Base-by-base conservation (phyloP, 2,888 invertebrate species). In the Busseola fusca region DNA sequence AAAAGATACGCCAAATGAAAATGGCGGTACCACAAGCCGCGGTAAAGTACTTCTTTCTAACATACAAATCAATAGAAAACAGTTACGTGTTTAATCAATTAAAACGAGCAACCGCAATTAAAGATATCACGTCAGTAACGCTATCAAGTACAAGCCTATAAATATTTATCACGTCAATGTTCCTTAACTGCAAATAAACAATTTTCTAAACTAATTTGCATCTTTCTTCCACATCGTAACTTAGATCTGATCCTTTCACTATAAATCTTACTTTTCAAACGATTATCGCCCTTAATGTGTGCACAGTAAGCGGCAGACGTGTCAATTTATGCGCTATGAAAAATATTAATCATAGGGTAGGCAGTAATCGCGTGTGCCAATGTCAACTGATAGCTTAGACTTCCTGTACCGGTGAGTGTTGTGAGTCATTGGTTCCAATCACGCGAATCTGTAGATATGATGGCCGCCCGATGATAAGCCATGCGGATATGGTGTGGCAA, bases 161-260 rank as follows among this genome's bases (percentile, higher is more conserved):
- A 76, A 81, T 78, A 81, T 76, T 78, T 52, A 83, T 74, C 71
- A 56, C 50, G 63, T 76, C 77, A 71, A 69, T 69, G 66, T 71
- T 83, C 66, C 62, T 69, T 76, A 65, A 75, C 63, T 64, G 80
- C 75, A 74, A 80, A 82, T 82, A 80, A 80, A 86, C 80, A 77
- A 78, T 84, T 84, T 85, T 86, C 86, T 81, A 83, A 86, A 85
- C 83, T 81, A 83, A 89, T 90, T 90, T 90, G 88, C 90, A 90
- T 91, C 77, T 83, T 78, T 82, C 74, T 77, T 72, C 82, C 77
- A 82, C 82, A 74, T 84, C 82, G 76, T 86, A 84, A 83, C 69
- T 85, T 77, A 74, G 37, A 69, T 77, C 69, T 78, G 67, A 76
- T 80, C 77, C 75, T 81, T 79, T 86, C 83, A 78, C 78, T 81